Conservation (phyloP, 2,888 invertebrate genomes). For the Ischnura elegans region DNA sequence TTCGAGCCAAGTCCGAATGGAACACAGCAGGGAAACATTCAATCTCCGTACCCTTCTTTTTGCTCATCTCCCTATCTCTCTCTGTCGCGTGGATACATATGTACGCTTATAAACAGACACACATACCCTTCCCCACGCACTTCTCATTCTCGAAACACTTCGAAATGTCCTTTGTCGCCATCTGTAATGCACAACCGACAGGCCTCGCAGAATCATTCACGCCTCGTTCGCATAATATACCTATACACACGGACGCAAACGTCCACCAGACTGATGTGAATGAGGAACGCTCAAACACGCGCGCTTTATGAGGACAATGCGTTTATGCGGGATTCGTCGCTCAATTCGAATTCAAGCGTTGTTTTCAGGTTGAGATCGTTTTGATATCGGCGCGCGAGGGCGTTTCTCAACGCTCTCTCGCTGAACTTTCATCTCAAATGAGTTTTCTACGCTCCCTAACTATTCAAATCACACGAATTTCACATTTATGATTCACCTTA, state of each 20-base stretch:
- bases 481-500: too few relatives aligned
- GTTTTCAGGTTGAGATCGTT: not conserved
- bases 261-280: not conserved
- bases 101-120: too few relatives aligned
- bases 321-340: not conserved
- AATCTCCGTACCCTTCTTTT: not conserved
- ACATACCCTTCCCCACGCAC: not conserved
- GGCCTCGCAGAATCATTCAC: not conserved
- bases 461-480: not conserved
- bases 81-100: too few relatives aligned
- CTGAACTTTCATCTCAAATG: not conserved
- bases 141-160: not conserved
- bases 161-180: not conserved
- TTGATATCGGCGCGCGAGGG: not conserved
- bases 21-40: not conserved
- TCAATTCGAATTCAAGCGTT: not conserved
- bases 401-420: not conserved
- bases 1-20: not conserved
- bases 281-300: not conserved
- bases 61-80: not conserved
- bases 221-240: too few relatives aligned
- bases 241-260: not conserved
- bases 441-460: not conserved
- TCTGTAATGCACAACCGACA: not conserved
- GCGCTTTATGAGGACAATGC: not conserved